Conservation (phyloP, 2,113 vertebrate species). For the Ochotona princeps region DNA sequence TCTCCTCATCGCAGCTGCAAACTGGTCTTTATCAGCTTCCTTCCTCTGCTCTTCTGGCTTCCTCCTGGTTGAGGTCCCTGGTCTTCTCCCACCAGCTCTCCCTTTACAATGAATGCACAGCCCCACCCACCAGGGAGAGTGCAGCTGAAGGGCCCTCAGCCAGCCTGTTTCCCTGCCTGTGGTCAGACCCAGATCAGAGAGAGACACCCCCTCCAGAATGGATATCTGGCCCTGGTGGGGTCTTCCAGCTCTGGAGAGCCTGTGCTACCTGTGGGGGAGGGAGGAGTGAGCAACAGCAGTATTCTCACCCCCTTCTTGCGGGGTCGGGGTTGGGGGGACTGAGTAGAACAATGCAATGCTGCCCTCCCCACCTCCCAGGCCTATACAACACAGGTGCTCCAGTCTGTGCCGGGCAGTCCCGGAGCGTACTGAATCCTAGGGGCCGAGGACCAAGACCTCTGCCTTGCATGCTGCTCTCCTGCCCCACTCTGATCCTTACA, state of each 20-base stretch:
- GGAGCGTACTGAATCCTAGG: not conserved
- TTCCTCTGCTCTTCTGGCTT: slow-evolving; percentile 70
- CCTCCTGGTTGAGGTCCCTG: not conserved
- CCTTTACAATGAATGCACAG: not conserved
- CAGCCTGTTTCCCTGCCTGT: not conserved
- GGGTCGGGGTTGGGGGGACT: not conserved
- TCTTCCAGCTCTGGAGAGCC: no score
- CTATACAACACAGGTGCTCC: not conserved
- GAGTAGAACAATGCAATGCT: not conserved
- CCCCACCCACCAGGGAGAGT: not conserved
- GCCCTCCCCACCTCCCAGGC: not conserved
- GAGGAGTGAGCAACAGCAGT: not conserved
- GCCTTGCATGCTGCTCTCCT: not conserved
- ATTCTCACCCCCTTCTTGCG: not conserved
- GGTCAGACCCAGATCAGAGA: not conserved
- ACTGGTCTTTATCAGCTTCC: slow-evolving; percentile 68
- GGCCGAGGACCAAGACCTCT: not conserved
- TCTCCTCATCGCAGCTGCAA: slow-evolving; percentile 50
- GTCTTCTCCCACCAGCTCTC: not conserved
- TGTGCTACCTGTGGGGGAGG: no score
- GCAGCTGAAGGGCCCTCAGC: not conserved
- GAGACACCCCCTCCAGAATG: no score
- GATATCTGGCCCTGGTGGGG: not conserved
- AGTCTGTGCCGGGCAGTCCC: not conserved
- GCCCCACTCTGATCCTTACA: not conserved